Base-by-base conservation (phyloP, 2,888 invertebrate species). In the Pandemis cinnamomeana region DNA sequence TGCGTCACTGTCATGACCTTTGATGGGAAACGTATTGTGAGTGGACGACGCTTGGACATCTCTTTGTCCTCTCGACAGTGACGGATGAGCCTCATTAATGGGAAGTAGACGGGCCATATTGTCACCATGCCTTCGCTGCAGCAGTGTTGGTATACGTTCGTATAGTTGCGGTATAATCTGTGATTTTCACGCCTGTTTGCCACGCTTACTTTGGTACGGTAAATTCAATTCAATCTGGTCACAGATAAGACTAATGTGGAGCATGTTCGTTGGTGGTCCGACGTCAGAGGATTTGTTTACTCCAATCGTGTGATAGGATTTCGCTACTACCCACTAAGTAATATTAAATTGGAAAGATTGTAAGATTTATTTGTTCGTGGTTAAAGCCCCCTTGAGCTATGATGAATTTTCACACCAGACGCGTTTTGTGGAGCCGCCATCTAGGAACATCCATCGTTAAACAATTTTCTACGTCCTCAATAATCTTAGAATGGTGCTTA, bases 51-150 rank as follows among this genome's bases (percentile, higher is more conserved):
- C 67, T 75, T 71, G 79, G 81, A 80, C 82, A 81, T 36, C 68
- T 78, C 81, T 84, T 87, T 87, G 84, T 87, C 46, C 64, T 63
- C 63, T 67, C 77, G 83, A 87, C 86, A 80, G 83, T 87, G 87
- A 89, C 79, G 71, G 85, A 88, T 87, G 86, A 77, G 68, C 51
- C 61, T 71, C 81, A 81, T 82, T 84, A 82, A 82, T 80, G 80
- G 71, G 55, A 76, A 71, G 75, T 73, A 55, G 70, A 72, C 75
- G 44, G 74, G 62, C 58, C 76, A 75, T 75, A 80, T 80, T 82
- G 83, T 81, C 82, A 80, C 78, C 78, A 77, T 64, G 69, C 71
- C 77, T 79, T 77, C 76, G 71, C 71, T 77, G 71, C 67, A 75
- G 71, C 46, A 48, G 53, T 71, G 75, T 64, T 70, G 64, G 64